These are phyloP conservation scores for Meloidogyne exigua DNA, from an alignment of 1,140 invertebrate species.

Conservation along the genomic window DNA sequence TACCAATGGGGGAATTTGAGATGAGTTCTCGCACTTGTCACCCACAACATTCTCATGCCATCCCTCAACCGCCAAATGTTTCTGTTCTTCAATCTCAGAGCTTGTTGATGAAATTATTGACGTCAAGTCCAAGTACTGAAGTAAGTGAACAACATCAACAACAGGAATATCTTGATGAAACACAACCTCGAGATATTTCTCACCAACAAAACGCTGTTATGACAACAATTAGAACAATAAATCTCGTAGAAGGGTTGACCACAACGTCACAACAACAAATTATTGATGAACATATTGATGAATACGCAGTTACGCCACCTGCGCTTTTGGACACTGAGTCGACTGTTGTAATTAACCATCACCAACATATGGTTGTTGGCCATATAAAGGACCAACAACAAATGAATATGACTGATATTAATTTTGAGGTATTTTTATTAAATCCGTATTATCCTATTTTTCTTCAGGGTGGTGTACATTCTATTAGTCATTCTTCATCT, in stretches of 20 bases:
- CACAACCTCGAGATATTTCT: background rate
- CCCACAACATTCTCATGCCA: background rate
- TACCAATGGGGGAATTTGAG: background rate
- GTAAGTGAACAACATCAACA: background rate
- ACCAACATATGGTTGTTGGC: background rate
- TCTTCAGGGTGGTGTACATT: background rate
- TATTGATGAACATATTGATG: constrained; percentile 6
- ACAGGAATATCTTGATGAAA: background rate
- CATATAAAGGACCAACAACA: background rate
- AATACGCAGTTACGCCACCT: constrained; percentile 22
- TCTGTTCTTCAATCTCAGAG: background rate
- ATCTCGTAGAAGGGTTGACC: background rate
- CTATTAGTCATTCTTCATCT: background rate
- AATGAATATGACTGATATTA: background rate
- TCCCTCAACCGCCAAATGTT: background rate
- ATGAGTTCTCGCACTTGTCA: background rate
- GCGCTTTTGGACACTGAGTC: constrained; percentile 11
- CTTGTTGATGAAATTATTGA: constrained; percentile 1
- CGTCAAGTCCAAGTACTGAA: background rate
- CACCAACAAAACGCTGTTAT: constrained; percentile 11
- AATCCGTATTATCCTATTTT: background rate
- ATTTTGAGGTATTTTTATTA: background rate
- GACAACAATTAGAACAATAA: background rate
- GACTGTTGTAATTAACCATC: background rate
- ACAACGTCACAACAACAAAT: background rate